These are phyloP conservation scores for Sardinella longiceps DNA, from an alignment of 2,797 vertebrate genomes.

Conservation along the genomic window DNA sequence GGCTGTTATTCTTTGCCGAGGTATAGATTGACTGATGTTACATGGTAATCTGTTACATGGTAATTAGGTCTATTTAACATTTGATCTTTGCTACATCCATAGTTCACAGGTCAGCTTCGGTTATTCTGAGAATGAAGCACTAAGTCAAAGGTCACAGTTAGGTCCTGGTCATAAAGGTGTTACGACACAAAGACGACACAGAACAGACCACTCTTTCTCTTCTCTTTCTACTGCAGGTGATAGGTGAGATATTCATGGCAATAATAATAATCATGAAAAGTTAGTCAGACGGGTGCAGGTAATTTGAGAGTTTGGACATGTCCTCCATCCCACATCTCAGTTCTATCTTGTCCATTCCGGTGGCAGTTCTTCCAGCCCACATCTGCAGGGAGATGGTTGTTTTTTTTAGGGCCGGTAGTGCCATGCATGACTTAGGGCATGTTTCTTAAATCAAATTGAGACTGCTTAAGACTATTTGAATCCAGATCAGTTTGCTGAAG, in stretches of 20 bases:
- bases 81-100: not conserved
- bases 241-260: not conserved
- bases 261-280: not conserved
- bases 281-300: not conserved
- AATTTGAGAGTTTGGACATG: not conserved
- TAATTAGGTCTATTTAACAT: not conserved
- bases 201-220: not conserved
- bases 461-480: not conserved
- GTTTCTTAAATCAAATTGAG: not conserved
- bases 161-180: not conserved
- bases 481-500: not conserved
- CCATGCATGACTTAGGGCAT: not conserved
- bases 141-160: not conserved
- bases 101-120: conserved; percentile 1
- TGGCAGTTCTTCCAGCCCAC: not conserved
- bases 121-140: not conserved
- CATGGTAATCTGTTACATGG: not conserved
- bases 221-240: not conserved
- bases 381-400: not conserved
- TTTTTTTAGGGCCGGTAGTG: not conserved
- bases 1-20: not conserved
- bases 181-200: not conserved
- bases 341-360: too few species aligned
- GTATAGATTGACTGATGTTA: not conserved
- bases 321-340: not conserved